These are phyloP conservation scores for Akabosia matsudoensis DNA, from an alignment of 1,140 invertebrate species.

Conservation along the genomic window DNA sequence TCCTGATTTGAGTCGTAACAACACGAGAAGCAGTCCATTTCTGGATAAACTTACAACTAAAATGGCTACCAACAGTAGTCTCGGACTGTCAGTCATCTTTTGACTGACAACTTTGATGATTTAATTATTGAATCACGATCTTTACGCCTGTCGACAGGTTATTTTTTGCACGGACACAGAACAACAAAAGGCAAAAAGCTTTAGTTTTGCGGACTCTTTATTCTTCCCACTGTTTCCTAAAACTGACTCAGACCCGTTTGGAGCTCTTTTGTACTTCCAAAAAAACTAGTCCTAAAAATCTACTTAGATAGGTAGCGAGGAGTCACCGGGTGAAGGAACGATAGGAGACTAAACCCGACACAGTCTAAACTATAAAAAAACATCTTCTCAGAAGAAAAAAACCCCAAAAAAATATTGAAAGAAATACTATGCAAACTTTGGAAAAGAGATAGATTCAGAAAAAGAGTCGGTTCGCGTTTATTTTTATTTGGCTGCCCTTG, in stretches of 20 bases:
- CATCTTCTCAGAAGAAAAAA: not conserved
- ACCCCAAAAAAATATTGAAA: not conserved
- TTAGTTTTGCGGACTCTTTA: not conserved
- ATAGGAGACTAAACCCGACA: not conserved
- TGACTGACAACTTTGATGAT: too few relatives aligned
- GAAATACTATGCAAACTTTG: not conserved
- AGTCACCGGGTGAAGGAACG: not conserved
- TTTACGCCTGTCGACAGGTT: too few relatives aligned
- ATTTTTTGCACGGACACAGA: not conserved
- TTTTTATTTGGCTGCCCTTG: slow-evolving; percentile 1
- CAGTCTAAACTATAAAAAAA: not conserved
- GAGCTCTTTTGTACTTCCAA: not conserved
- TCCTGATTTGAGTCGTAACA: not conserved
- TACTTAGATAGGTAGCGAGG: not conserved
- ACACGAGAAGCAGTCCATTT: not conserved
- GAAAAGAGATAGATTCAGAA: not conserved
- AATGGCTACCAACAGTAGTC: not conserved
- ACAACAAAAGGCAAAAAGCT: not conserved
- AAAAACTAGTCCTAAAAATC: not conserved
- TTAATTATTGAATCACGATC: too few relatives aligned
- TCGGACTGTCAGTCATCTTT: not conserved
- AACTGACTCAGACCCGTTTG: not conserved
- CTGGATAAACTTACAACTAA: not conserved
- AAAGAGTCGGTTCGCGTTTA: not conserved
- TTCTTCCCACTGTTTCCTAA: not conserved